phyloP scores from a whole-genome alignment of 35 echinoderm and acorn worm species.

The Acanthaster planci region DNA sequence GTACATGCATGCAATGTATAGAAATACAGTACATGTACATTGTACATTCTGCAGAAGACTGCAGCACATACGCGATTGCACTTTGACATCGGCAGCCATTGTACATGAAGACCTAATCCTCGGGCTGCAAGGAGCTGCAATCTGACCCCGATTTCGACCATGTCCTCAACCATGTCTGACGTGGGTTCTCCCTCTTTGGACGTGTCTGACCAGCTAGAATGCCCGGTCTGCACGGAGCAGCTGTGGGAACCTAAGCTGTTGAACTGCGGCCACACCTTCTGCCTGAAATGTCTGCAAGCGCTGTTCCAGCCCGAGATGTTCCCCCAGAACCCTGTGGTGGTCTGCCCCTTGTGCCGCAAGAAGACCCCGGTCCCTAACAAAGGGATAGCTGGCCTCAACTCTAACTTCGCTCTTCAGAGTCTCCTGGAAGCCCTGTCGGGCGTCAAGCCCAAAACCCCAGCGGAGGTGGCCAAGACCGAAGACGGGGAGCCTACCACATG shows the following conservation, averaged over 20 bases:
- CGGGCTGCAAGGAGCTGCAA: too few species aligned
- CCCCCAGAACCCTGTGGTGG: background rate
- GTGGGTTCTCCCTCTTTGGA: background rate
- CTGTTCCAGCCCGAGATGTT: background rate
- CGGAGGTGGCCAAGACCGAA: background rate
- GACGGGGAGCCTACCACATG: background rate
- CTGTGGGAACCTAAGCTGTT: background rate
- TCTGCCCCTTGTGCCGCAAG: background rate
- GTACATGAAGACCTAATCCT: too few species aligned
- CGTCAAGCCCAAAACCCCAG: background rate
- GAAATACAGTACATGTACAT: too few species aligned
- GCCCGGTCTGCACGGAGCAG: background rate
- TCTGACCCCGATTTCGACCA: background rate
- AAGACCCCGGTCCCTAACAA: background rate
- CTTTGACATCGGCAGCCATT: too few species aligned
- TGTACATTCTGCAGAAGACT: too few species aligned
- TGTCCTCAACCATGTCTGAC: background rate
- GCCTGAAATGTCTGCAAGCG: background rate
- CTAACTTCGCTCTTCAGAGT: conserved; percentile 1
- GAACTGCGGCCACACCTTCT: conserved; percentile 6
- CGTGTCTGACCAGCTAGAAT: background rate
- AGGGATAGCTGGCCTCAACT: background rate
- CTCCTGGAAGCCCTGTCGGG: background rate
- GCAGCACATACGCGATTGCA: too few species aligned
- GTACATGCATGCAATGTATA: too few species aligned